Base-by-base conservation (phyloP, 1,140 invertebrate species). In the Cydia amplana region DNA sequence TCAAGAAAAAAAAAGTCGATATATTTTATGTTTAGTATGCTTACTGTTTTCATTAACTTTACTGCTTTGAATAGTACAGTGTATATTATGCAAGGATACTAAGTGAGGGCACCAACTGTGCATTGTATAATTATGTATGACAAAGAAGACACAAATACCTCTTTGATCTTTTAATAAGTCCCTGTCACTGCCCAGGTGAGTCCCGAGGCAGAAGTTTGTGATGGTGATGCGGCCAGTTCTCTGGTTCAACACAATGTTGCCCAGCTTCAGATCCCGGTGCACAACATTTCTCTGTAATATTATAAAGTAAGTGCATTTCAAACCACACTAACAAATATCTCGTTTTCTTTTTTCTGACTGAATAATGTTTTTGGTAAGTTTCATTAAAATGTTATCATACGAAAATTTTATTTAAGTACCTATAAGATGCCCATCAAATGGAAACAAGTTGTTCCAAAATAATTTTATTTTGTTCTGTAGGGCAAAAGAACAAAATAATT, bases 131-230 rank as follows among this genome's bases (percentile, higher is more conserved):
- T n/a, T n/a, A n/a, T n/a, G n/a, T n/a, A n/a, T n/a, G 14, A 51
- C 4, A 51, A 46, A 16, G 67, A 67, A 74, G 23, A 46, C 10
- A 55, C 46, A 75, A 73, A 73, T 79, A 93, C 93, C 97, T 87
- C 96, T 90, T 87, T 97, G 97, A 93, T 98, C 97, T 82, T 95
- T 95, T 10, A 97, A 91, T 36, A 96, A 88, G 82, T 97, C 96
- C 82, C 95, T 94, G 85, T 97, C 96, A 82, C 95, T 96, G 0
- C 95, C 94, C 12, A 97, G 93, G 87, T 96, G 96, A 84, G 97
- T 97, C 1, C 96, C 96, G 20, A 97, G 92, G 88, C 96, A 97
- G 91, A 98, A 97, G 87, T 98, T 98, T 7, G 96, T 96, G 14
- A 97, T 94, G 16, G 94, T 96, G 14, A 97, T 94, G 79, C 95